Evolutionary conservation across 2,797 vertebrate genomes (phyloP), one percentile per base, ranked within the genome.

Genomic region (Trachurus trachurus): DNA sequence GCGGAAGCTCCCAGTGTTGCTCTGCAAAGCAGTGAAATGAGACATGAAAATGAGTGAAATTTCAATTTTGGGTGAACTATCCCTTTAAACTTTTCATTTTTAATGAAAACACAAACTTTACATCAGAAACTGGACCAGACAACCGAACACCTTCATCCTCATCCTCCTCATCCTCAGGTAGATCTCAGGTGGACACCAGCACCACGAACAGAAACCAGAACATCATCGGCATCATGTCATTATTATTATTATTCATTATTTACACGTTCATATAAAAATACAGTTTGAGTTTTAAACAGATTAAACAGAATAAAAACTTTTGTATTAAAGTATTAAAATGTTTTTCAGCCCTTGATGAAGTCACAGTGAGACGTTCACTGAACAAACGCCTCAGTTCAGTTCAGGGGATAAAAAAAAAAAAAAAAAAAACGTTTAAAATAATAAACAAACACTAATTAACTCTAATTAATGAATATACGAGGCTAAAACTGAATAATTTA

Each of bases 231-330:
- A 74, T 60, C 60, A 53, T 17, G 60, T 74, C 13, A 47, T 79
- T 88, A 26, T 26, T 26, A 47, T 79, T 88, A 26, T 26, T 26
- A 26, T 26, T 26, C 26, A 26, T 26, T 26, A 92, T 93, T 91
- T 93, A 93, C 92, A 93, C 62, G 66, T 76, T 82, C 44, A 66
- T 75, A 87, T 73, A 67, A 83, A 80, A 76, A 83, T 39, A 81
- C 47, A 72, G 31, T 34, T 21, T 15, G 21, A 21, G 60, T 71
- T 21, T 12, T 47, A 75, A 75, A 63, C 54, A 59, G 76, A 74
- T 37, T 26, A 26, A 50, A 65, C 17, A 69, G 29, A 68, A 70
- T 71, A 66, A 64, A 71, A 64, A 71, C 26, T 26, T 59, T 34
- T 13, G 57, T 66, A 34, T 34, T 34, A 63, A 63, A 26, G 58